Evolutionary conservation across 2,888 invertebrate species (phyloP).

Genomic region (Lasioglossum figueresi): DNA sequence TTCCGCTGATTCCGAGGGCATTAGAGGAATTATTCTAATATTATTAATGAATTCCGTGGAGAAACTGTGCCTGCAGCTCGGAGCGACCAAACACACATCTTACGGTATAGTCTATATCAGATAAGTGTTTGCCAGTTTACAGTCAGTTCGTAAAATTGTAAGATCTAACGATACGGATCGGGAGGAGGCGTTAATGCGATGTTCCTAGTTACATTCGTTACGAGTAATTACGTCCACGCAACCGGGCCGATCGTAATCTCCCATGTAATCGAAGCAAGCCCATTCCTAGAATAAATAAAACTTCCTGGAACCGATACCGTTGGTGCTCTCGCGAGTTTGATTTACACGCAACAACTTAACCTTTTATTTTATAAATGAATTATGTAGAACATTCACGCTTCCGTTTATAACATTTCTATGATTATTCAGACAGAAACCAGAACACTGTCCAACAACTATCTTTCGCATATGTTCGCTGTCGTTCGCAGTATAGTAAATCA

Average conservation of each 20-base stretch:
- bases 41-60: slow-evolving; percentile 13
- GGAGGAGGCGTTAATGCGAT: slow-evolving; percentile 42
- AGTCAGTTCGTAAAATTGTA: slow-evolving; percentile 28
- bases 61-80: slow-evolving; percentile 3
- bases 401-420: background rate
- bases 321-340: slow-evolving; percentile 5
- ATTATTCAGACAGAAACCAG: background rate
- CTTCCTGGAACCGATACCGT: slow-evolving; percentile 34
- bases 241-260: slow-evolving; percentile 51
- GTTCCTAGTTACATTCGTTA: slow-evolving; percentile 55
- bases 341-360: slow-evolving; percentile 38
- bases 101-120: slow-evolving; percentile 6
- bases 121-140: background rate
- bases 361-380: slow-evolving; percentile 39
- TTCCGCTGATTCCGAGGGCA: background rate
- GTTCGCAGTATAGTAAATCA: background rate
- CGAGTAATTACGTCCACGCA: slow-evolving; percentile 62
- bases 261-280: slow-evolving; percentile 47
- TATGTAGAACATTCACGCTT: background rate
- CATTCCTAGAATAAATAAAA: slow-evolving; percentile 31
- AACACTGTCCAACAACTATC: background rate
- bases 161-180: slow-evolving; percentile 41
- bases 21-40: slow-evolving; percentile 5
- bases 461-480: background rate
- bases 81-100: slow-evolving; percentile 33